phyloP scores from a whole-genome alignment of 64 coral and sea anemone species.

The Actinia tenebrosa region DNA sequence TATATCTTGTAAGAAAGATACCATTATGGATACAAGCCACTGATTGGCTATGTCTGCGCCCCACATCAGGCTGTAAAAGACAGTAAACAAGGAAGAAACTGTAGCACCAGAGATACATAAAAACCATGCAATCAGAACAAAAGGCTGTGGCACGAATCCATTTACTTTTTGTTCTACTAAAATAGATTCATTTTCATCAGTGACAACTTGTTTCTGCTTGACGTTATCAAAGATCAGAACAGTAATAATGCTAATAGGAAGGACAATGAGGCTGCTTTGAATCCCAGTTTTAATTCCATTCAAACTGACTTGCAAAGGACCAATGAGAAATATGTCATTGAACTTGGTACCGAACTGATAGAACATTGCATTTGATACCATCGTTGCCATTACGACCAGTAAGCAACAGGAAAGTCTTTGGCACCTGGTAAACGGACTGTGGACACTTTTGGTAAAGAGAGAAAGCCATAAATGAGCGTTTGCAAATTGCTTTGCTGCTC shows the following conservation, averaged over 20 bases:
- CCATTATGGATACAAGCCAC: slow-evolving; percentile 29
- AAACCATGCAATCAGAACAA: slow-evolving; percentile 31
- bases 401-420: slow-evolving; percentile 79
- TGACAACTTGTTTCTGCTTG: background rate
- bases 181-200: background rate
- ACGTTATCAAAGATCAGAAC: slow-evolving; percentile 73
- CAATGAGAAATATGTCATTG: slow-evolving; percentile 55
- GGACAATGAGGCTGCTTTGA: slow-evolving; percentile 62
- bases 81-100: slow-evolving; percentile 6
- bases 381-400: slow-evolving; percentile 59
- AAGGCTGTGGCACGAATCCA: slow-evolving; percentile 13
- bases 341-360: slow-evolving; percentile 61
- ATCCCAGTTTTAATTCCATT: slow-evolving; percentile 82
- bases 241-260: slow-evolving; percentile 60
- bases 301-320: slow-evolving; percentile 74
- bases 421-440: slow-evolving; percentile 71
- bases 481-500: slow-evolving; percentile 47
- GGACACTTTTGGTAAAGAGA: slow-evolving; percentile 68
- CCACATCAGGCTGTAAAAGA: slow-evolving; percentile 44
- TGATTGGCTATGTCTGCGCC: slow-evolving; percentile 19
- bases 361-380: slow-evolving; percentile 92
- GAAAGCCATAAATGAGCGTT: slow-evolving; percentile 61
- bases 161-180: background rate
- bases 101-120: slow-evolving; percentile 1
- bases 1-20: slow-evolving; percentile 15